Percentiles rank a stretch among this genome's conserved stretches.
Evolutionary conservation across 2,888 invertebrate species (phyloP).

Genomic region (Nowickia ferox): DNA sequence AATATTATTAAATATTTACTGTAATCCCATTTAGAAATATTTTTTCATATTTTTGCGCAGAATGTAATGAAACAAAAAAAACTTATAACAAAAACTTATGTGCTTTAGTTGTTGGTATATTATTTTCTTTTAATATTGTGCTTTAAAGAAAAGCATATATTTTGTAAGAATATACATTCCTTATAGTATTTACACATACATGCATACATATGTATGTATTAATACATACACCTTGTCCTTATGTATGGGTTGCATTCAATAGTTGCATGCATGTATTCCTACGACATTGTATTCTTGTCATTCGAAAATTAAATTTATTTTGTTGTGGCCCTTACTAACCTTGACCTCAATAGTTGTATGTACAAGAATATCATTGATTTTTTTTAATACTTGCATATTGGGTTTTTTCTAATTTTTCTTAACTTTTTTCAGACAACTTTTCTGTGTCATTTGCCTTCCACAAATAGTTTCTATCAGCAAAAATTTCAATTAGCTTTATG

Average conservation of each 20-base stretch:
- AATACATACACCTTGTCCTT: not conserved
- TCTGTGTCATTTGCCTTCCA: conserved; percentile 21
- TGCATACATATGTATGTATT: not conserved
- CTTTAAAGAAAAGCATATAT: not conserved
- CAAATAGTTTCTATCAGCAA: conserved; percentile 38
- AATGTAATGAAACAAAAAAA: no score
- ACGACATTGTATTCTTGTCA: conserved; percentile 52
- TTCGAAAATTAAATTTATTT: conserved; percentile 59
- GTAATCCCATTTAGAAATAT: no score
- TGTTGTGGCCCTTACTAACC: conserved; percentile 69
- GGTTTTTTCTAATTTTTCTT: not conserved
- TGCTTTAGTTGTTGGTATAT: not conserved
- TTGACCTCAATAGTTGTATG: conserved; percentile 69
- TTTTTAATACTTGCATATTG: conserved; percentile 22
- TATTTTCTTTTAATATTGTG: conserved; percentile 4
- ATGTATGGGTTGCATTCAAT: conserved; percentile 27
- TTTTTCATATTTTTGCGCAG: no score
- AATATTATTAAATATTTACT: no score
- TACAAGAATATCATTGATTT: conserved; percentile 42
- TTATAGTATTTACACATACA: not conserved
- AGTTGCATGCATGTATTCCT: conserved; percentile 28
- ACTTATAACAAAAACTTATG: not conserved
- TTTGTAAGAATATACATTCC: not conserved
- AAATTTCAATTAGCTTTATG: no score
- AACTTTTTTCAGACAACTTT: conserved; percentile 42